Evolutionary conservation across 1,140 invertebrate species (phyloP).

Genomic region (Brachionus paranguensis): DNA sequence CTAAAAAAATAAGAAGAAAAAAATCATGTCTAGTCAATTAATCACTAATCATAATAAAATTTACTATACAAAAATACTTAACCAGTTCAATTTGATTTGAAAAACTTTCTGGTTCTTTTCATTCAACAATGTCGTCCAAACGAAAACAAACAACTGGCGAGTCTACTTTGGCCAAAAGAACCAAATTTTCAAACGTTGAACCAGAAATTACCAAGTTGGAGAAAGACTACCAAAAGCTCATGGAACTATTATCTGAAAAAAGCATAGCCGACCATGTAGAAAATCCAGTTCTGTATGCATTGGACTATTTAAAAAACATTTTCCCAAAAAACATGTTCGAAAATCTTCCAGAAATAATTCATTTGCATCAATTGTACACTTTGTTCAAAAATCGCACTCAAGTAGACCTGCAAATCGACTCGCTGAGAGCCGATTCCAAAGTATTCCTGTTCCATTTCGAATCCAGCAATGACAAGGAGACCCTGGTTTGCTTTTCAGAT

Average conservation of each 20-base stretch:
- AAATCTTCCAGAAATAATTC: conserved; percentile 24
- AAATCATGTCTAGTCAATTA: neutral
- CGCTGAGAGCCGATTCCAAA: neutral
- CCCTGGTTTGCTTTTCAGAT: neutral
- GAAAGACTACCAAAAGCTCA: neutral
- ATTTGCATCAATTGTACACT: conserved; percentile 21
- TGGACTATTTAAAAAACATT: neutral
- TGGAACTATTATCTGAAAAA: neutral
- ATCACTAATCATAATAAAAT: neutral
- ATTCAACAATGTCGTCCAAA: neutral
- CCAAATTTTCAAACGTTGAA: neutral
- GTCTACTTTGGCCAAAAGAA: neutral
- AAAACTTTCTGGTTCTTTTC: neutral
- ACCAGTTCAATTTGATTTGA: neutral
- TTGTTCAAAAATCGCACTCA: conserved; percentile 10
- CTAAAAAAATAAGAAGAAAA: neutral
- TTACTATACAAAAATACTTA: neutral
- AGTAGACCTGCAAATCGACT: neutral
- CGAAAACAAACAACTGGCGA: neutral
- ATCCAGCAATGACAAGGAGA: neutral
- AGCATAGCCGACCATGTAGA: neutral
- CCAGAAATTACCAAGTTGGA: neutral
- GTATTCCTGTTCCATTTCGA: conserved; percentile 23
- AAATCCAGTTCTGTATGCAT: neutral
- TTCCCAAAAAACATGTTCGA: conserved; percentile 23